These are phyloP conservation scores for Scelioninae gen. 1 DNA, from an alignment of 2,888 invertebrate species.

Conservation along the genomic window DNA sequence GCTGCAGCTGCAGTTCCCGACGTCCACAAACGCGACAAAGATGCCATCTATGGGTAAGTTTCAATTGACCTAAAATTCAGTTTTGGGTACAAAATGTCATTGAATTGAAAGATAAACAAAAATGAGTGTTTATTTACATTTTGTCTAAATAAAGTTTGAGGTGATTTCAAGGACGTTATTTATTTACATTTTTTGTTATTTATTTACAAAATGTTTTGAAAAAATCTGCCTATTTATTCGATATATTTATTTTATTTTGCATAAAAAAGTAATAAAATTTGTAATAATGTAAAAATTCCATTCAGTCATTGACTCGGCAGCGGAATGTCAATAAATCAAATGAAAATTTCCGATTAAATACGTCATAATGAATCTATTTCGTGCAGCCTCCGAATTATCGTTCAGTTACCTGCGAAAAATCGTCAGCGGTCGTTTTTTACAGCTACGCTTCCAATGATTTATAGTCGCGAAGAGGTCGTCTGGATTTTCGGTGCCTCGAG, in stretches of 20 bases:
- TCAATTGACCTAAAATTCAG: neutral
- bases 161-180: no score
- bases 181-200: no score
- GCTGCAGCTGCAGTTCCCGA: conserved; percentile 89
- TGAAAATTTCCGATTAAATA: conserved; percentile 62
- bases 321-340: conserved; percentile 48
- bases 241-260: no score
- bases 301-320: conserved; percentile 41
- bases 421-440: conserved; percentile 76
- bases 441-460: conserved; percentile 79
- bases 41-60: conserved; percentile 99
- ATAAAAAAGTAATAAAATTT: no score
- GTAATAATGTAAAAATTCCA: no score
- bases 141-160: no score
- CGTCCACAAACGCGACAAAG: conserved; percentile 98
- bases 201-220: no score
- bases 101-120: neutral
- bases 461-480: conserved; percentile 80
- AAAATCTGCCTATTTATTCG: no score
- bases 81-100: no score
- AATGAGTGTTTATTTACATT: neutral
- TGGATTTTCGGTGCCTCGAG: conserved; percentile 80
- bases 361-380: conserved; percentile 67
- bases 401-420: conserved; percentile 69
- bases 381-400: conserved; percentile 44